phyloP scores from a whole-genome alignment of 2,113 vertebrate genomes.

The Elephas maximus region DNA sequence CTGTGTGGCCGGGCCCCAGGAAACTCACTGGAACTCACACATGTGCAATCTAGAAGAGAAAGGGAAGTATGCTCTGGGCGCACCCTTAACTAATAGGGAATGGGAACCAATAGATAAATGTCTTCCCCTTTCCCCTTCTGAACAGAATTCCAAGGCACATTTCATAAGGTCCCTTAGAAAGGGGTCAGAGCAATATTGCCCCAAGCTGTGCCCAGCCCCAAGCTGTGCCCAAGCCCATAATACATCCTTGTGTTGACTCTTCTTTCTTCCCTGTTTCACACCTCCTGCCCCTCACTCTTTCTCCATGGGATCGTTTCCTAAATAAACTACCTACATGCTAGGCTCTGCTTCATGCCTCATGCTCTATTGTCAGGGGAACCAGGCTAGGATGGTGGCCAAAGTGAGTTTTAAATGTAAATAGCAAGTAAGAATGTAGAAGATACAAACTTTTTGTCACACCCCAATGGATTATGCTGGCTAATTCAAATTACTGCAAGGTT shows the following conservation, averaged over 20 bases:
- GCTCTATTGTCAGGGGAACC: neutral
- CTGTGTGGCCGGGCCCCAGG: neutral
- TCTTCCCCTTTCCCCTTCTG: neutral
- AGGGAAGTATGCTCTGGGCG: neutral
- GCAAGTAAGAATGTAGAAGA: constrained; percentile 25
- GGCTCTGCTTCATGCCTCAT: neutral
- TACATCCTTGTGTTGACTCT: neutral
- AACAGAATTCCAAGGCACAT: neutral
- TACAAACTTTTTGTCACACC: constrained; percentile 7
- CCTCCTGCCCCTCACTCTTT: neutral
- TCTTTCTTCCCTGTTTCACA: neutral
- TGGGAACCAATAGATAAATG: neutral
- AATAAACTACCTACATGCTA: neutral
- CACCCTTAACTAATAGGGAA: neutral
- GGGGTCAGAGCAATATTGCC: neutral
- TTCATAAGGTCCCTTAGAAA: neutral
- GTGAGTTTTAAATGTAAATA: constrained; percentile 37
- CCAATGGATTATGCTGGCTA: neutral
- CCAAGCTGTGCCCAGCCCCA: neutral
- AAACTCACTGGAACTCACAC: neutral
- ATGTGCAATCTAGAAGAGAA: neutral
- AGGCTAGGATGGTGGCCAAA: neutral
- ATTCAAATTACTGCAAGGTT: constrained; percentile 41
- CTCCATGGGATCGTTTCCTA: neutral
- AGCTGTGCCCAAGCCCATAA: neutral